phyloP scores from a whole-genome alignment of 2,797 vertebrate genomes.

The Danio choprae region DNA sequence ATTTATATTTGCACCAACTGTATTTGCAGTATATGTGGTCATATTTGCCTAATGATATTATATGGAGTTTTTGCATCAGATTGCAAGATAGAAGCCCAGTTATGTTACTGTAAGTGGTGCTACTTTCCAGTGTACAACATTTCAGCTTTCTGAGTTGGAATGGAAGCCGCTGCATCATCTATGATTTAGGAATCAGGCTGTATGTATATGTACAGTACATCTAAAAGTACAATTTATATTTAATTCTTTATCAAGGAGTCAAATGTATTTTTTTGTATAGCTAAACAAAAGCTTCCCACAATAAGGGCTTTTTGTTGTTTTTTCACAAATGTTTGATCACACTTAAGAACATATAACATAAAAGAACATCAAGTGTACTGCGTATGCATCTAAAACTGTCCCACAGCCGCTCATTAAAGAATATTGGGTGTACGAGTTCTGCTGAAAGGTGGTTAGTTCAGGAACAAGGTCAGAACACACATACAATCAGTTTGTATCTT shows the following conservation, averaged over 20 bases:
- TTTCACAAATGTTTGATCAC: not conserved
- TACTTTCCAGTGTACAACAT: not conserved
- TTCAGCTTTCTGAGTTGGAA: not conserved
- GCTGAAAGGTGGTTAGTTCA: conserved; percentile 79
- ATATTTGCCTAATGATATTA: too few relatives aligned
- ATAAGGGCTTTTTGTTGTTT: not conserved
- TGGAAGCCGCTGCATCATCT: conserved; percentile 3
- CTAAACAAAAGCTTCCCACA: not conserved
- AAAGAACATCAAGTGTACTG: not conserved
- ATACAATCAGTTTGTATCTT: conserved; percentile 66
- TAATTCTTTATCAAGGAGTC: not conserved
- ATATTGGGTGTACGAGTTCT: conserved; percentile 74
- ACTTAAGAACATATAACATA: conserved; percentile 8
- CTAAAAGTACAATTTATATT: not conserved
- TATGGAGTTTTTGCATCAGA: not conserved
- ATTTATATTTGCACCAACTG: too few relatives aligned
- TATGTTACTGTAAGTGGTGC: too few relatives aligned
- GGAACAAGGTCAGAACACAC: conserved; percentile 73
- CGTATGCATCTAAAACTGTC: conserved; percentile 30
- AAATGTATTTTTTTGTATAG: not conserved
- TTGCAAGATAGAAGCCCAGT: not conserved
- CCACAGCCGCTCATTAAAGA: conserved; percentile 65
- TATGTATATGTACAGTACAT: not conserved
- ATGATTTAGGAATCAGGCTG: not conserved
- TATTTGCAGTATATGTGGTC: too few relatives aligned